Base-by-base conservation (phyloP, 2,797 vertebrate species). In the Tenualosa thibaudeaui region DNA sequence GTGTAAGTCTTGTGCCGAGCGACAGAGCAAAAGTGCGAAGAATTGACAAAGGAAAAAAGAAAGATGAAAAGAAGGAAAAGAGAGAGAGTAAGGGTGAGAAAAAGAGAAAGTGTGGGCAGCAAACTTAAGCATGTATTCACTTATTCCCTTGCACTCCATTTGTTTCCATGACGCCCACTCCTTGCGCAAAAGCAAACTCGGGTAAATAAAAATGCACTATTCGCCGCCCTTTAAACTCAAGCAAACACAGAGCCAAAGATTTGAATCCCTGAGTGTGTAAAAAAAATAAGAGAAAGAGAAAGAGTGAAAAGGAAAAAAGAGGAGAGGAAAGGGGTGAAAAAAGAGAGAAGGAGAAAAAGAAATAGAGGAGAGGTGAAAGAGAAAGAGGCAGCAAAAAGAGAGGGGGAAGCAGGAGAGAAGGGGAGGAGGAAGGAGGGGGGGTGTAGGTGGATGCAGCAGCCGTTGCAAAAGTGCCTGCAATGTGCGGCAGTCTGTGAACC, bases 391-490 rank as follows among this genome's bases (percentile, higher is more conserved):
- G n/a, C 68, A 54, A 68, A 84, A 86, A 85, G 71, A 82, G 81
- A 49, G 78, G 60, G 50, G 82, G 86, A 83, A 83, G 58, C 22
- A 40, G 85, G 58, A 53, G 51, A 81, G 51, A 68, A 40, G 26
- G 86, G 82, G 88, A 87, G 87, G 82, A 75, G 85, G 82, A 0
- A 31, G 31, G 26, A 13, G 19, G 40, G 60, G 86, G 86, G n/a
- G 13, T 56, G 56, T 87, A 86, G 90, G 89, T 87, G 89, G 89
- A 88, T 87, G 85, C 84, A 81, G 87, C 78, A 85, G 93, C 89
- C 91, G 85, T 90, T 94, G 93, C 86, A 82, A 94, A 95, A 94
- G 93, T 89, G 92, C 93, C 92, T 93, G 92, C 88, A 85, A 90
- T 86, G 86, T 83, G 88, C 82, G 92, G 5, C 19, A 90, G 91